Evolutionary conservation across 2,888 invertebrate species (phyloP).

Genomic region (Ligdia adustata): DNA sequence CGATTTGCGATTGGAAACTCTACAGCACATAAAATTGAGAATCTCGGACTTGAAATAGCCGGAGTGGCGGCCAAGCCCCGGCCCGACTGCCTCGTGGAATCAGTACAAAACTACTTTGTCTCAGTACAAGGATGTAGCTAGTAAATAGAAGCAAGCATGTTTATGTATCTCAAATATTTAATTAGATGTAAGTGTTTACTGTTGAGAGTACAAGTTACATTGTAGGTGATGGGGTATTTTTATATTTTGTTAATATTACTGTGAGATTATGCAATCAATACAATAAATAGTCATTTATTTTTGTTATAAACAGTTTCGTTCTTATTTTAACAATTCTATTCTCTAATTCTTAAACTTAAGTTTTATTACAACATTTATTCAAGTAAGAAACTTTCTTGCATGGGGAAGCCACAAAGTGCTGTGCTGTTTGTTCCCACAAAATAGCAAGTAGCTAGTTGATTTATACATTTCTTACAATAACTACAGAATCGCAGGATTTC

Average conservation of each 20-base stretch:
- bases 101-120: slow-evolving; percentile 57
- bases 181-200: background rate
- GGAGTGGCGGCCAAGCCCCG: slow-evolving; percentile 65
- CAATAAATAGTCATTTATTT: slow-evolving; percentile 14
- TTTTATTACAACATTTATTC: no score
- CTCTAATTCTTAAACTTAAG: background rate
- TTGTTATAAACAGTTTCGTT: slow-evolving; percentile 1
- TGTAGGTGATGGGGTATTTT: slow-evolving; percentile 44
- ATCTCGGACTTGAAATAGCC: slow-evolving; percentile 70
- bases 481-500: no score
- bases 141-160: background rate
- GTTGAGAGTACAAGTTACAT: no score
- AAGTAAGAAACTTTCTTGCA: no score
- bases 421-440: no score
- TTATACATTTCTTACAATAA: no score
- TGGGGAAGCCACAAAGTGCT: no score
- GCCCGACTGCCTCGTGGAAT: slow-evolving; percentile 61
- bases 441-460: no score
- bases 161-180: no score
- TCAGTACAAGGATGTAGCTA: slow-evolving; percentile 41
- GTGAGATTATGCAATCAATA: slow-evolving; percentile 2
- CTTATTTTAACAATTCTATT: background rate
- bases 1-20: slow-evolving; percentile 78
- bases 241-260: slow-evolving; percentile 12
- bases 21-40: slow-evolving; percentile 73